phyloP scores from a whole-genome alignment of 2,888 invertebrate genomes.

The Sepioteuthis lessoniana region DNA sequence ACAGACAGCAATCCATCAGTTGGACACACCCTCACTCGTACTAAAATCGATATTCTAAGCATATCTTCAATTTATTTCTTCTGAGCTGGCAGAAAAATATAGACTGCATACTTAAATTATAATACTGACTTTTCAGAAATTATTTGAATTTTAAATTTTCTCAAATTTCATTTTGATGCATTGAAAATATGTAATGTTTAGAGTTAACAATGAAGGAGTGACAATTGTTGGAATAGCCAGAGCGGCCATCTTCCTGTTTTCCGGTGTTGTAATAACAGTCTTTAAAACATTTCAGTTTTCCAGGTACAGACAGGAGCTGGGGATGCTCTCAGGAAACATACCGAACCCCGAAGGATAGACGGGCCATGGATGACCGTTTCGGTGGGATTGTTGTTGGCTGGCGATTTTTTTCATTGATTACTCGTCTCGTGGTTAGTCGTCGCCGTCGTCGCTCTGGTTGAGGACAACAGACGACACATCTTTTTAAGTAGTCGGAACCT shows the following conservation, averaged over 20 bases:
- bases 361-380: conserved; percentile 40
- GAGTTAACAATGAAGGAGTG: not conserved
- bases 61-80: not conserved
- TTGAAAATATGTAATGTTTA: not conserved
- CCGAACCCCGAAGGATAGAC: conserved; percentile 25
- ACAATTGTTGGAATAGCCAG: conserved; percentile 45
- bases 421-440: conserved; percentile 40
- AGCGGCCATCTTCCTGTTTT: conserved; percentile 48
- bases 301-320: conserved; percentile 35
- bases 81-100: not conserved
- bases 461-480: conserved; percentile 23
- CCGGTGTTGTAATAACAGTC: conserved; percentile 47
- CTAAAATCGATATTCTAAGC: not conserved
- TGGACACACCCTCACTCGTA: not conserved
- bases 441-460: conserved; percentile 36
- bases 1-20: conserved; percentile 4
- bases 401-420: conserved; percentile 47
- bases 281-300: conserved; percentile 25
- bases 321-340: conserved; percentile 41
- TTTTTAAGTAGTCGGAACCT: not conserved
- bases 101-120: not conserved
- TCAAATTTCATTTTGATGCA: not conserved
- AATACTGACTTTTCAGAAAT: not conserved
- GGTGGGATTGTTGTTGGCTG: not conserved
- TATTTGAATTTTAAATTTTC: not conserved